Percentiles rank a stretch among this genome's conserved stretches.
Evolutionary conservation across 2,797 vertebrate species (phyloP).

Genomic region (Characodon lateralis): DNA sequence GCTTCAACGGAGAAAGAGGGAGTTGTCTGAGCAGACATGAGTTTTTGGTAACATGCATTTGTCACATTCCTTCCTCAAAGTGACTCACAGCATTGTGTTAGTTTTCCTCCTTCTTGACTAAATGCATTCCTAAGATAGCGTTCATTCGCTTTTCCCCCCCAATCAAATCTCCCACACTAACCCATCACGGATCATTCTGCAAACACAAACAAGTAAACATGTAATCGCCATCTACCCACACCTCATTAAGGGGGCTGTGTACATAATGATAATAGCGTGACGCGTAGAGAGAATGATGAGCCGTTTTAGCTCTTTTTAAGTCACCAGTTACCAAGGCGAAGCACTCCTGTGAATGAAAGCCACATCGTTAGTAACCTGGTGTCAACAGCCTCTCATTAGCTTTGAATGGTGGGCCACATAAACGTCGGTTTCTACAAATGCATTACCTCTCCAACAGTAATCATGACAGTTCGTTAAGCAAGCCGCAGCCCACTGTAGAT

Average conservation of each 20-base stretch:
- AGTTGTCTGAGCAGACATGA: conserved; percentile 38
- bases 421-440: conserved; percentile 45
- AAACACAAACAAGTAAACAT: conserved; percentile 31
- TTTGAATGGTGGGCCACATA: conserved; percentile 47
- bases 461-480: conserved; percentile 56
- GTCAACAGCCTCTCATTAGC: conserved; percentile 74
- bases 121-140: neutral
- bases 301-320: conserved; percentile 40
- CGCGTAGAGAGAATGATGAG: conserved; percentile 37
- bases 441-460: conserved; percentile 34
- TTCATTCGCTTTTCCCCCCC: conserved; percentile 7
- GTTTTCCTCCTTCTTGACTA: conserved; percentile 37
- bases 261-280: conserved; percentile 41
- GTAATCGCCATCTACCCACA: conserved; percentile 18
- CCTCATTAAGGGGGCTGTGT: conserved; percentile 30
- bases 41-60: conserved; percentile 46
- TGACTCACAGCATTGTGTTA: conserved; percentile 52
- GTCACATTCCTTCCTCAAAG: conserved; percentile 71
- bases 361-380: conserved; percentile 68
- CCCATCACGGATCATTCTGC: neutral
- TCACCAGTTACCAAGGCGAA: conserved; percentile 50
- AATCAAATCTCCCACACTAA: neutral
- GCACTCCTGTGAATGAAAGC: conserved; percentile 58
- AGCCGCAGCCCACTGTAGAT: conserved; percentile 49
- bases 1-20: conserved; percentile 12